Base-by-base conservation (phyloP, 2,888 invertebrate genomes). In the Mythimna ferrago region DNA sequence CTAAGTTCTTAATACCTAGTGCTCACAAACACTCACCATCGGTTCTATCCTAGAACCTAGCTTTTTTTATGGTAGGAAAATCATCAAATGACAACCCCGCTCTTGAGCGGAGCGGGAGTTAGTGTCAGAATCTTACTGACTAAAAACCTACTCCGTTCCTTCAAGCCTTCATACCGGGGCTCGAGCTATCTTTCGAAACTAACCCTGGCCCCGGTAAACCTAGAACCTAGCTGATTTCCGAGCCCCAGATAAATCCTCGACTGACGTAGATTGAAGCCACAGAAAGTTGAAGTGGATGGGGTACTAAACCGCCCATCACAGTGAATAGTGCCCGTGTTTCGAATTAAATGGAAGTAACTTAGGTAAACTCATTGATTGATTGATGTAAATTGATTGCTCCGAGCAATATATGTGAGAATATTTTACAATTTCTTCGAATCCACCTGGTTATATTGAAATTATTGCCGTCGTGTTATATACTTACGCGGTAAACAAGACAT, bases 321-420 rank as follows among this genome's bases (percentile, higher is more conserved):
- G 86, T 88, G 87, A 89, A 88, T 86, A 85, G 89, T 86, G 88
- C 75, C 83, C 88, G 87, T 88, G 88, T 88, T 82, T 82, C 82
- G 88, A 84, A 89, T 90, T 86, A 89, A 89, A 90, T 90, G 83
- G 83, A 82, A 83, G 86, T 88, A 77, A 86, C 85, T 86, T 83
- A 82, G 84, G 81, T 76, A 83, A 81, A 86, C 82, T 76, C 82
- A 85, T 87, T 82, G 89, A 90, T 90, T 89, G 90, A 90, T 89
- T 88, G 90, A 91, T 92, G 88, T 89, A 89, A 89, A 91, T 90
- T 89, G 89, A 89, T 89, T 85, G 87, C 65, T 74, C 58, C 53
- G 41, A 54, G 68, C 48, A 71, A 86, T 82, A 76, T 86, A 79
- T 84, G 85, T 82, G 88, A 80, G 87, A 87, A 82, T 81, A 77